Evolutionary conservation across 2,888 invertebrate genomes (phyloP), one percentile per base, ranked within the genome.

Genomic region (Lypha dubia): DNA sequence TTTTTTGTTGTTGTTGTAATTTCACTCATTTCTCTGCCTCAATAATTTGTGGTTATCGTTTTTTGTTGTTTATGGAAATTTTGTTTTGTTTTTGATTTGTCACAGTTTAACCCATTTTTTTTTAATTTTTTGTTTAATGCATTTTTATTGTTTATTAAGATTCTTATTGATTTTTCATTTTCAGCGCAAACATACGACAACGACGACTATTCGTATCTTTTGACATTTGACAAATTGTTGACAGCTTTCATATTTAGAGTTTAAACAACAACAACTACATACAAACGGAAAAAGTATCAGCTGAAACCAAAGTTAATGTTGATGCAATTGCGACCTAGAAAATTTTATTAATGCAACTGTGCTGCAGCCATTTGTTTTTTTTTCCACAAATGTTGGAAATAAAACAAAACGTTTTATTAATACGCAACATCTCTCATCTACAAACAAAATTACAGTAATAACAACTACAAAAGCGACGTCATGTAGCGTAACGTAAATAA

Each of bases 171-270:
- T 79, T 71, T n/a, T 79, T 71, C 22, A 13, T 32, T 13, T 70
- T 28, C 46, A 38, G 13, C 20, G 9, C 0, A 17, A 38, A 3
- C 11, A 1, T 5, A 9, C 8, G 24, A 56, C 9, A 13, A 53
- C 22, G 38, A 1, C 13, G 5, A 1, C 28, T 70, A 17, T 32
- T 15, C n/a, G n/a, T 32, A 44, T 5, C 35, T 32, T 81, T 51
- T 70, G 74, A 80, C 77, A 70, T 79, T 73, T 84, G 80, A 84
- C 71, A 84, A 80, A 84, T 84, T 70, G 81, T 74, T 81, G 84
- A 84, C 81, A 84, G 81, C 58, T 60, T 73, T 62, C 32, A 58
- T 83, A 24, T 11, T 73, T 38, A 22, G 63, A 41, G 20, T 68
- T 67, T 51, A 13, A 74, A 4, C n/a, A 1, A 22, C 13, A 28